Conservation (phyloP, 2,888 invertebrate species). For the Myopa tessellatipennis region DNA sequence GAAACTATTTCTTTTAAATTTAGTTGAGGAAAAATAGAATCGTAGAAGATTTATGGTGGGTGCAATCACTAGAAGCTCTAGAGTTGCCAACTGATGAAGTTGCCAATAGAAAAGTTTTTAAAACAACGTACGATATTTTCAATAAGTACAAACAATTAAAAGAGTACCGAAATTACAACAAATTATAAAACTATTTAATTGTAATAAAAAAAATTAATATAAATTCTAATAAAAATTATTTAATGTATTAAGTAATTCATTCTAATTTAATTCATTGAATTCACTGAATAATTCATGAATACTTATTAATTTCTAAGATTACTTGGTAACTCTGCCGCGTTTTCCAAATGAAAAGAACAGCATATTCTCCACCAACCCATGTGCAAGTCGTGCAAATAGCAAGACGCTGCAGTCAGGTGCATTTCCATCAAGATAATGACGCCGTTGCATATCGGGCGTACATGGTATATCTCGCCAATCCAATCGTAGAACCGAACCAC, state of each 20-base stretch:
- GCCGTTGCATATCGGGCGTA: constrained; percentile 29
- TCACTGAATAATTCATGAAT: background rate
- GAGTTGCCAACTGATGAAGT: background rate
- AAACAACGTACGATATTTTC: background rate
- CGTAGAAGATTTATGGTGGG: background rate
- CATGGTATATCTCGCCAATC: constrained; percentile 25
- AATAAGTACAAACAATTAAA: background rate
- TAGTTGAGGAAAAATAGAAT: constrained; percentile 10
- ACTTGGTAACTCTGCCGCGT: background rate
- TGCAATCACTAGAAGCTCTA: background rate
- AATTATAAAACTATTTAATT: too few species aligned
- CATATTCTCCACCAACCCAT: constrained; percentile 26
- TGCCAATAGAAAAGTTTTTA: background rate
- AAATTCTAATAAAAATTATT: too few species aligned
- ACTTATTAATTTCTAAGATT: too few species aligned
- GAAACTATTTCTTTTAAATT: constrained; percentile 20
- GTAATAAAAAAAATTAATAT: too few species aligned
- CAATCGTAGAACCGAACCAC: constrained; percentile 22
- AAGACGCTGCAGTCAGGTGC: constrained; percentile 65
- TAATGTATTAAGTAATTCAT: too few species aligned
- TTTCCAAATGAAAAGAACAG: constrained; percentile 11
- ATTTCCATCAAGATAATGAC: constrained; percentile 64
- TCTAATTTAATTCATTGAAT: too few species aligned
- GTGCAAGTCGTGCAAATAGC: constrained; percentile 52
- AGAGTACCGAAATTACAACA: too few species aligned